Percentiles rank a stretch among this genome's conserved stretches.
These are phyloP conservation scores for Protophormia terraenovae DNA, from an alignment of 2,888 invertebrate species.

Conservation along the genomic window DNA sequence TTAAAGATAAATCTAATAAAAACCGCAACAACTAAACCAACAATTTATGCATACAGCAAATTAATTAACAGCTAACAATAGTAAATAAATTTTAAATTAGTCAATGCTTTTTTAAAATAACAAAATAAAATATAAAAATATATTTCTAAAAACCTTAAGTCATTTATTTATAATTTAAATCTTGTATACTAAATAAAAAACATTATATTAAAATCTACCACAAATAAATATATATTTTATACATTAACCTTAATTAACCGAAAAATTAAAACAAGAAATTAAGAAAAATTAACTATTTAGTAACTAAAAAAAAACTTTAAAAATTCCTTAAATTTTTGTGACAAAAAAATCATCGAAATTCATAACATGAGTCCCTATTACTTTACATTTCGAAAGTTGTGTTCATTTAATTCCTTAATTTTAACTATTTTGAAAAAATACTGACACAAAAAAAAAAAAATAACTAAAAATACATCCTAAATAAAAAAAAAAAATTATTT, in stretches of 20 bases:
- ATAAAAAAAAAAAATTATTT: no score
- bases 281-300: neutral
- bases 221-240: neutral
- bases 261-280: neutral
- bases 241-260: neutral
- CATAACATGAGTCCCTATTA: neutral
- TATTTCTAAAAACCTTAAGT: neutral
- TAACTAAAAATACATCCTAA: neutral
- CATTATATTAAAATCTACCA: neutral
- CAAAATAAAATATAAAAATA: neutral
- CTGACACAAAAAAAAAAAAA: neutral
- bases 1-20: neutral
- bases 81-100: neutral
- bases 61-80: conserved; percentile 12
- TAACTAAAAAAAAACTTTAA: neutral
- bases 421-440: conserved; percentile 10
- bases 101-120: conserved; percentile 7
- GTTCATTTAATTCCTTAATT: conserved; percentile 23
- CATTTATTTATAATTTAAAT: neutral
- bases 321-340: conserved; percentile 40
- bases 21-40: no score
- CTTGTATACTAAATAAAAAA: no score
- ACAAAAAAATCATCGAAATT: conserved; percentile 25
- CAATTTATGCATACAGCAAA: neutral
- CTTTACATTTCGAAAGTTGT: conserved; percentile 23